These are phyloP conservation scores for Alsophila aescularia DNA, from an alignment of 2,888 invertebrate species.

Conservation along the genomic window DNA sequence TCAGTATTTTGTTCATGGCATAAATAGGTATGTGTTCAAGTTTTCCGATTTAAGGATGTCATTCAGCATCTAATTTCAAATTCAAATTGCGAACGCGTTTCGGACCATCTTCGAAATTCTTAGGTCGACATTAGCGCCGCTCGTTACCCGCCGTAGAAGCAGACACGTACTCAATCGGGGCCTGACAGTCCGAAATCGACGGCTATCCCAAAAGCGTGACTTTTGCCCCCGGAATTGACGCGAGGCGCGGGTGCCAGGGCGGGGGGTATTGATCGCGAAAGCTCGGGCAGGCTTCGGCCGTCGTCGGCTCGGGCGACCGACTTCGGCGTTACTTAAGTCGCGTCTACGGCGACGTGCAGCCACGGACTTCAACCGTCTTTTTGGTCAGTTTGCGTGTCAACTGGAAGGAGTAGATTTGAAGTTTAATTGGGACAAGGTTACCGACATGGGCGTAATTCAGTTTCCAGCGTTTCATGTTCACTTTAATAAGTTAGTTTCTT, in stretches of 20 bases:
- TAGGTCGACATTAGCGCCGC: conserved; percentile 54
- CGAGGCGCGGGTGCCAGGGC: conserved; percentile 67
- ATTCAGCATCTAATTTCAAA: conserved; percentile 33
- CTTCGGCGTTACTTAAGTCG: conserved; percentile 72
- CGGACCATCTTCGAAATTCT: conserved; percentile 43
- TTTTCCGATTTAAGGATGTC: conserved; percentile 30
- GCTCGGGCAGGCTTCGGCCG: conserved; percentile 70
- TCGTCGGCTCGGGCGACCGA: conserved; percentile 67
- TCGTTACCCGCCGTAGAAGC: conserved; percentile 50
- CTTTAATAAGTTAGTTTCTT: conserved; percentile 44
- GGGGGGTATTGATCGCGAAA: conserved; percentile 78
- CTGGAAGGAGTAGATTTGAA: conserved; percentile 73
- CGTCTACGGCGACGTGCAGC: conserved; percentile 48
- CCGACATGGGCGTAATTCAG: conserved; percentile 53
- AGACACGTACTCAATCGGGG: conserved; percentile 60
- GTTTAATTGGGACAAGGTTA: conserved; percentile 82
- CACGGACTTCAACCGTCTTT: conserved; percentile 49
- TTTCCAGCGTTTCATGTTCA: conserved; percentile 45
- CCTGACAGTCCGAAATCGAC: conserved; percentile 75
- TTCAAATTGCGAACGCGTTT: conserved; percentile 35
- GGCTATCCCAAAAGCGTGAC: conserved; percentile 79
- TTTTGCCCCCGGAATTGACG: conserved; percentile 81
- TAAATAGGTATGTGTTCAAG: not conserved
- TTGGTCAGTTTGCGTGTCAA: conserved; percentile 77
- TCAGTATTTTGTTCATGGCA: not conserved